Evolutionary conservation across 2,888 invertebrate genomes (phyloP), one percentile per base, ranked within the genome.

Genomic region (Meandrusa payeni): DNA sequence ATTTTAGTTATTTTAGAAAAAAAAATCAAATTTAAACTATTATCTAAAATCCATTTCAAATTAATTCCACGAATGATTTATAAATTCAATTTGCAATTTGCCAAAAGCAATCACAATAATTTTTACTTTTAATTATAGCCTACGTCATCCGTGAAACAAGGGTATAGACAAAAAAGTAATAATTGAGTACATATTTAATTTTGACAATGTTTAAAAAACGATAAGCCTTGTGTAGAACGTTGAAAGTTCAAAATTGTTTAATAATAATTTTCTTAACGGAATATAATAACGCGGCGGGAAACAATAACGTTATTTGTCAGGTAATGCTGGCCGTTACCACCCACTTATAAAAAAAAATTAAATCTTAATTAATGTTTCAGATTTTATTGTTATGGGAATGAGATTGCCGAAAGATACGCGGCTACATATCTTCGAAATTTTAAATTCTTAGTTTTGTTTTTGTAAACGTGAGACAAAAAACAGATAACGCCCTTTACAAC

Each of bases 81-180:
- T 61, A 60, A 52, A 72, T 62, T 69, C 79, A 76, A 79, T 85
- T 78, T 71, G 76, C 80, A 81, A 82, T 83, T 78, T 81, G 79
- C 82, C 81, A 81, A 78, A 82, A 75, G 70, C 79, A 82, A 85
- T 86, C 80, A 80, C 72, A 82, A 83, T 86, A 81, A 82, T 76
- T 82, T 80, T 77, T 68, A 73, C 69, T 73, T 78, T 81, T 83
- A 85, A 85, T 83, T 81, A 78, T 60, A 66, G 54, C 53, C 54
- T 56, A 65, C 69, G 71, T 73, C 71, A 64, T 55, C 54, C 54
- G 48, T 47, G 41, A 54, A 59, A 57, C 55, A 51, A 55, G 49
- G 54, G 60, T 51, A 54, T 50, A 49, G 49, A 56, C 54, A 59
- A 58, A 51, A 48, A 54, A 57, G 51, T 42, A 52, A 50, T 42